Conservation (phyloP, 2,888 invertebrate genomes). For the Prenolepis imparis region DNA sequence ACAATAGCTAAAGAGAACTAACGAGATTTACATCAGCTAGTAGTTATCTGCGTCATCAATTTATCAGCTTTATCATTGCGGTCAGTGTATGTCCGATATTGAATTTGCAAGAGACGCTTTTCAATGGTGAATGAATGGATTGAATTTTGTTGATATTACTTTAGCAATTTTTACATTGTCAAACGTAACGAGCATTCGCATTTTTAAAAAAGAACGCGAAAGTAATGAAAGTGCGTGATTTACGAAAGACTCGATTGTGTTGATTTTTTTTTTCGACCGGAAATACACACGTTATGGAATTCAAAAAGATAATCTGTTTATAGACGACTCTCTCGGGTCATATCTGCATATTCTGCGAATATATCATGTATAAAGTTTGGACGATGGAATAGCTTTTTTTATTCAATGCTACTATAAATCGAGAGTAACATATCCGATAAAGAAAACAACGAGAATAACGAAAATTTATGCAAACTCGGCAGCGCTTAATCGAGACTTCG, state of each 20-base stretch:
- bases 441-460: neutral
- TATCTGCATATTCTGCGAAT: conserved; percentile 37
- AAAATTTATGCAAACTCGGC: neutral
- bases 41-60: conserved; percentile 54
- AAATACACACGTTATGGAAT: conserved; percentile 30
- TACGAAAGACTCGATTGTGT: conserved; percentile 2
- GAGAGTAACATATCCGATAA: neutral
- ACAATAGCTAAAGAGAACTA: conserved; percentile 37
- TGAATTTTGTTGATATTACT: conserved; percentile 42
- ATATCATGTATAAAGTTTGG: conserved; percentile 17
- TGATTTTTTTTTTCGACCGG: conserved; percentile 8
- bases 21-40: conserved; percentile 43
- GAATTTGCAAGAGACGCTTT: conserved; percentile 44
- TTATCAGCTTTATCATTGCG: conserved; percentile 40
- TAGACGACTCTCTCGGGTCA: neutral
- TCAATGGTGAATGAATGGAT: neutral
- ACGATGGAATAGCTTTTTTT: conserved; percentile 2
- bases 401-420: neutral
- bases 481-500: conserved; percentile 46
- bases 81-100: conserved; percentile 14
- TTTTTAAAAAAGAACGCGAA: neutral
- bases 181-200: conserved; percentile 5
- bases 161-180: conserved; percentile 5
- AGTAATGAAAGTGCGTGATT: conserved; percentile 25
- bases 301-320: conserved; percentile 8